A percentile compares a stretch with the other conserved stretches of the same genome.
Conservation (phyloP, 2,888 invertebrate genomes). For the Alloscopus bannaensis region DNA sequence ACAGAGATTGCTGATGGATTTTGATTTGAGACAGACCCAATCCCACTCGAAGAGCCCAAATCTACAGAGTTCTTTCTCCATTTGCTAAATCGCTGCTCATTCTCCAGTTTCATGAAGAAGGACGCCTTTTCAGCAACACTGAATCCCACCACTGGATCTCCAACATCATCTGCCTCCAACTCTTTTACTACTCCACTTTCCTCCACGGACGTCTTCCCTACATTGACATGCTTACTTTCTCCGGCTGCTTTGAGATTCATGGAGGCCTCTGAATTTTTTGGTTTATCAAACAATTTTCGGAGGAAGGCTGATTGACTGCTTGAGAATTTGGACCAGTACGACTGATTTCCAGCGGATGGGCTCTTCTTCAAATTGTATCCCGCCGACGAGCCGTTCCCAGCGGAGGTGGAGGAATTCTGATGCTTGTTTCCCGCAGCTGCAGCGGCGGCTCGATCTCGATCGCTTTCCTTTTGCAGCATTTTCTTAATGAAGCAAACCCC, state of each 20-base stretch:
- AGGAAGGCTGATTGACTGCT: conserved; percentile 69
- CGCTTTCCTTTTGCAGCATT: conserved; percentile 68
- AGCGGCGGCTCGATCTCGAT: conserved; percentile 53
- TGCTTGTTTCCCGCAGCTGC: conserved; percentile 27
- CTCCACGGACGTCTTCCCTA: neutral
- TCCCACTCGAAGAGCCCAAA: conserved; percentile 34
- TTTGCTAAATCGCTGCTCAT: conserved; percentile 72
- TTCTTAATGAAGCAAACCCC: conserved; percentile 71
- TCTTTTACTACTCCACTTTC: neutral
- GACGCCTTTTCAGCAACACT: conserved; percentile 72
- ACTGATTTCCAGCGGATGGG: conserved; percentile 71
- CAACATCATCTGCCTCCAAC: conserved; percentile 1
- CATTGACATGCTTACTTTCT: neutral
- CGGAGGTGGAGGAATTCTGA: conserved; percentile 13
- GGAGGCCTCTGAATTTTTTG: conserved; percentile 43
- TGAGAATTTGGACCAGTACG: conserved; percentile 70
- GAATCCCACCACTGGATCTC: conserved; percentile 63
- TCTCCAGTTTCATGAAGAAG: conserved; percentile 71
- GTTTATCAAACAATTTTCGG: conserved; percentile 68
- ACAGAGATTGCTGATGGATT: neutral
- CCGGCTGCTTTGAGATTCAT: conserved; percentile 6
- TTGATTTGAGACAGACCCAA: too few relatives aligned
- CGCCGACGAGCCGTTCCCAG: conserved; percentile 15
- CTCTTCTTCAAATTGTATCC: conserved; percentile 69
- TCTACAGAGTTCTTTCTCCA: conserved; percentile 71